phyloP scores from a whole-genome alignment of 2,888 invertebrate species.

The Polymixis lichenea region DNA sequence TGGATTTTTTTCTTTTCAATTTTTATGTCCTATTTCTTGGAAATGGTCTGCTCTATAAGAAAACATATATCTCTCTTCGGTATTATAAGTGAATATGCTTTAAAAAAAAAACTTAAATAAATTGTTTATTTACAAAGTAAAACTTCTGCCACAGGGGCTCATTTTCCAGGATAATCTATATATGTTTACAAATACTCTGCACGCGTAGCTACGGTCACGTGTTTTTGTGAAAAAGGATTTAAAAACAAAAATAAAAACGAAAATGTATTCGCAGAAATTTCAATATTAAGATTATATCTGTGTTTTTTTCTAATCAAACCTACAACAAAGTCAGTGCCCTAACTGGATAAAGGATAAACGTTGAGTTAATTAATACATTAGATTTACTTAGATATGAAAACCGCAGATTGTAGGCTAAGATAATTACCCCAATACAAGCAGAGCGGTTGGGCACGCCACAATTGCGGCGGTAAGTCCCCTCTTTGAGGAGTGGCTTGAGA shows the following conservation, averaged over 20 bases:
- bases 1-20: not conserved
- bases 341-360: not conserved
- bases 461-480: too few relatives aligned
- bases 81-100: not conserved
- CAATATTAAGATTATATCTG: too few relatives aligned
- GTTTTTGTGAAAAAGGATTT: too few relatives aligned
- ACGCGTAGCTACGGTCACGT: too few relatives aligned
- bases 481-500: too few relatives aligned
- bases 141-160: not conserved
- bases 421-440: slow-evolving; percentile 3
- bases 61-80: too few relatives aligned
- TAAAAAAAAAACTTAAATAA: not conserved
- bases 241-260: too few relatives aligned
- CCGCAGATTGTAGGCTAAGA: not conserved
- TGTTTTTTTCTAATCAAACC: not conserved
- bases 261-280: too few relatives aligned
- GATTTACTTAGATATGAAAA: slow-evolving; percentile 6
- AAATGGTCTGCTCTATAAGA: too few relatives aligned
- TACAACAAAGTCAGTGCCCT: too few relatives aligned
- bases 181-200: not conserved
- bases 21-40: too few relatives aligned
- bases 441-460: too few relatives aligned
- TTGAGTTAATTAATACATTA: slow-evolving; percentile 28
- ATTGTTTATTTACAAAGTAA: not conserved
- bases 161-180: not conserved